A percentile compares a stretch with the other conserved stretches of the same genome.
phyloP scores from a whole-genome alignment of 2,797 vertebrate genomes.

The Xyrichtys novacula region DNA sequence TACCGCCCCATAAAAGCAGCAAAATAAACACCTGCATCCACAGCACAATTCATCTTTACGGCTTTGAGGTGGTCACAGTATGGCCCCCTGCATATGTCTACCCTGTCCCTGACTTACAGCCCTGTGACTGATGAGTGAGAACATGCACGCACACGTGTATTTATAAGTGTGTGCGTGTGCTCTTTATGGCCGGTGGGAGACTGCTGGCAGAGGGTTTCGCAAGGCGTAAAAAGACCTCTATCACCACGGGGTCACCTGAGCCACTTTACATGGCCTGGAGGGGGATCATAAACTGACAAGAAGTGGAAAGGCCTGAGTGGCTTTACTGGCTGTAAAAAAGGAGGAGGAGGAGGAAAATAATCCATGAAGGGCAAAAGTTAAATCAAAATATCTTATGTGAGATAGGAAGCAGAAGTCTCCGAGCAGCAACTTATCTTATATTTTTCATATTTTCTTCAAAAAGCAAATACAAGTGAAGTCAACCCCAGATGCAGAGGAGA shows the following conservation, averaged over 20 bases:
- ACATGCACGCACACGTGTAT: conserved; percentile 8
- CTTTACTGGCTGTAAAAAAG: conserved; percentile 45
- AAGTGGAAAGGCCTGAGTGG: conserved; percentile 43
- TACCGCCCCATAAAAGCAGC: conserved; percentile 38
- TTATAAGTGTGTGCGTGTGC: conserved; percentile 18
- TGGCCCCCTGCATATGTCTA: conserved; percentile 16
- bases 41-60: conserved; percentile 65
- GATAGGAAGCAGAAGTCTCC: not conserved
- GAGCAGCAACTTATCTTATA: not conserved
- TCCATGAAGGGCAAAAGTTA: conserved; percentile 35
- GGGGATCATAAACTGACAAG: conserved; percentile 50
- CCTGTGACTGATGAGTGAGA: conserved; percentile 32
- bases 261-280: conserved; percentile 55
- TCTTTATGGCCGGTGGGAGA: conserved; percentile 44
- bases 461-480: not conserved
- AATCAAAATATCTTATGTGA: not conserved
- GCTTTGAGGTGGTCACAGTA: conserved; percentile 49
- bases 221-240: conserved; percentile 44
- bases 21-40: conserved; percentile 49
- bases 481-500: no score
- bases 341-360: not conserved
- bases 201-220: conserved; percentile 33
- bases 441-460: not conserved
- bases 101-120: conserved; percentile 42
- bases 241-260: conserved; percentile 55